Evolutionary conservation across 2,888 invertebrate species (phyloP).

Genomic region (Chromoteleia sp.): DNA sequence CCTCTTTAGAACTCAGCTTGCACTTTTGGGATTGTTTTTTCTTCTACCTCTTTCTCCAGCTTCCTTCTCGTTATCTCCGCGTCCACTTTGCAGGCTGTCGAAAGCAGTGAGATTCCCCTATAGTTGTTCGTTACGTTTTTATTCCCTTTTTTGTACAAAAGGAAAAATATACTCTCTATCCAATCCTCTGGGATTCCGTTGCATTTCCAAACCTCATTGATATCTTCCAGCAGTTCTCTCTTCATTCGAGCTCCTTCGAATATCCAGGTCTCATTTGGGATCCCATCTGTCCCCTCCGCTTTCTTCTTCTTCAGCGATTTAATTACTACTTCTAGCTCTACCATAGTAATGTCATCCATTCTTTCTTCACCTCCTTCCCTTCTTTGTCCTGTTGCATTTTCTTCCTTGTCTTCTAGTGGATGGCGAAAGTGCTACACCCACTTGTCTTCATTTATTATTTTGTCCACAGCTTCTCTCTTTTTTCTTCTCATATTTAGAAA

Average conservation of each 20-base stretch:
- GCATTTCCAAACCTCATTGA: background rate
- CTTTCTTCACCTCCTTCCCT: background rate
- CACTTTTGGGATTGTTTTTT: background rate
- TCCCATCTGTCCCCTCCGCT: background rate
- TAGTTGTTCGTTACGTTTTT: background rate
- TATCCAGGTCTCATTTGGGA: background rate
- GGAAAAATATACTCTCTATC: background rate
- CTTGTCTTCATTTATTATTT: background rate
- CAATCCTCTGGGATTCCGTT: background rate
- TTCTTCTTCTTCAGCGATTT: background rate
- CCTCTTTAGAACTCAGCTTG: background rate
- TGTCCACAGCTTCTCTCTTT: background rate
- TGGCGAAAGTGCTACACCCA: background rate
- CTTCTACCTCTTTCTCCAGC: background rate
- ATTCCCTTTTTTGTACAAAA: background rate
- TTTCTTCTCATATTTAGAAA: background rate
- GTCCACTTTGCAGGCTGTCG: background rate
- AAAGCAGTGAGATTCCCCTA: background rate
- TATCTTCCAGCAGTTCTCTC: background rate
- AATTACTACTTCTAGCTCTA: background rate
- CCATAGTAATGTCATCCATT: background rate
- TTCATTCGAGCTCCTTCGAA: background rate
- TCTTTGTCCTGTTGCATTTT: background rate
- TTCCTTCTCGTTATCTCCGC: background rate
- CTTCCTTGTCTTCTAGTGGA: background rate